Conservation (phyloP, 2,113 vertebrate species). For the Panthera leo region DNA sequence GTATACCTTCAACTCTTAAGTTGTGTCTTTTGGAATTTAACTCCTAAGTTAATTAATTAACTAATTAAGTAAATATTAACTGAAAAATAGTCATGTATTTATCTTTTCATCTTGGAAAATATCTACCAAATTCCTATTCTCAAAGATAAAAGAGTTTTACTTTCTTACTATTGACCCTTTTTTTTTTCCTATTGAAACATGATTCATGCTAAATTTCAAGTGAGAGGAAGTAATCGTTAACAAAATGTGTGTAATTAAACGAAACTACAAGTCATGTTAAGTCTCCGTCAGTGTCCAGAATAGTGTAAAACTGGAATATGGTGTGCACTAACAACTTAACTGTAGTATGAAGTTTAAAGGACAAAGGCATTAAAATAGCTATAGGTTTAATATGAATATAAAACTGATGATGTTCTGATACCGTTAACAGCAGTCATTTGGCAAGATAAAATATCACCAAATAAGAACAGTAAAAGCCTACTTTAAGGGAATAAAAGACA, state of each 20-base stretch:
- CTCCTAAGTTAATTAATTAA: not conserved
- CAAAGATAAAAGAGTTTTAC: not conserved
- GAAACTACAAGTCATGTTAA: not conserved
- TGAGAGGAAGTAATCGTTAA: not conserved
- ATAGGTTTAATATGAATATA: not conserved
- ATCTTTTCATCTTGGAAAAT: not conserved
- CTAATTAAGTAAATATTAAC: not conserved
- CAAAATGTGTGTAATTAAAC: not conserved
- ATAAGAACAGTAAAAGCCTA: not conserved
- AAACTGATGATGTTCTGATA: not conserved
- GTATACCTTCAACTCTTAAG: not conserved
- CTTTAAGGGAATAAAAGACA: not conserved
- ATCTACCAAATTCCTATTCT: not conserved
- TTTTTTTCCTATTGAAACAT: not conserved
- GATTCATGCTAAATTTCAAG: not conserved
- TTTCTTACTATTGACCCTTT: not conserved
- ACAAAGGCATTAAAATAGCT: not conserved
- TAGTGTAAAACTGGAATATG: not conserved
- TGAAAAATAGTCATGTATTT: not conserved
- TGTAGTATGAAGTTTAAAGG: not conserved
- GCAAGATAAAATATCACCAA: not conserved
- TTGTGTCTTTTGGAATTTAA: not conserved
- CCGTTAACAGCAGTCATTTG: not conserved
- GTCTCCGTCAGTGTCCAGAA: not conserved
- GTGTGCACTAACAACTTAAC: not conserved